A percentile compares a stretch with the other conserved stretches of the same genome.
Conservation (phyloP, 2,113 vertebrate genomes). For the Sander vitreus region DNA sequence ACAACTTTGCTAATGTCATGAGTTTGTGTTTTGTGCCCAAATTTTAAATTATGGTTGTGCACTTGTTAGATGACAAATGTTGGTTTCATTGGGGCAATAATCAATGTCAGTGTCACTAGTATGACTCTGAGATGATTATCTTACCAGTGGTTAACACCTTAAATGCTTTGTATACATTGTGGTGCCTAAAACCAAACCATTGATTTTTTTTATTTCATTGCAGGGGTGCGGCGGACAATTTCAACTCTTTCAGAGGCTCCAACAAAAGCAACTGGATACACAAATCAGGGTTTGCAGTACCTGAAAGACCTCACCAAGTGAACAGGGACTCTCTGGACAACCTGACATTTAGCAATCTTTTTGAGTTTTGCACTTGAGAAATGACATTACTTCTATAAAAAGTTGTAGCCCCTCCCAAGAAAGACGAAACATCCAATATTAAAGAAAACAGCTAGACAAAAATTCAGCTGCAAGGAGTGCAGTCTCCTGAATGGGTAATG, state of each 20-base stretch:
- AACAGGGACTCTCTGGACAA: constrained; percentile 47
- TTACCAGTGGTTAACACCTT: not conserved
- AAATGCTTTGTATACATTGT: not conserved
- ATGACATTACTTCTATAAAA: constrained; percentile 35
- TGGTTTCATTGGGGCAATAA: not conserved
- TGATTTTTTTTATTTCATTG: constrained; percentile 38
- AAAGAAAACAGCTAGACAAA: constrained; percentile 8
- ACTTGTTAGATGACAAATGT: not conserved
- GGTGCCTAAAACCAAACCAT: not conserved
- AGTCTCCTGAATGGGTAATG: constrained; percentile 2
- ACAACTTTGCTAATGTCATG: not conserved
- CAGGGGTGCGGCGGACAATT: constrained; percentile 90
- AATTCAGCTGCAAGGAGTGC: not conserved
- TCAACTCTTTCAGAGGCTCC: constrained; percentile 89
- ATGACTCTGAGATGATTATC: not conserved
- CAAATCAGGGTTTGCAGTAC: constrained; percentile 87
- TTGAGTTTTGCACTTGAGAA: constrained; percentile 71
- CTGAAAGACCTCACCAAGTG: constrained; percentile 89
- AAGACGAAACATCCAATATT: constrained; percentile 31
- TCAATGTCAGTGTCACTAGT: constrained; percentile 11
- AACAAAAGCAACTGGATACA: constrained; percentile 85
- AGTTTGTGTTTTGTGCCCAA: not conserved
- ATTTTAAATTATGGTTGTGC: constrained; percentile 2
- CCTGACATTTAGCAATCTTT: constrained; percentile 36
- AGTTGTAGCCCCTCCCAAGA: constrained; percentile 16